Percentiles rank a stretch among this genome's conserved stretches.
These are phyloP conservation scores for Lycaon pictus DNA, from an alignment of 2,113 vertebrate species.

Conservation along the genomic window DNA sequence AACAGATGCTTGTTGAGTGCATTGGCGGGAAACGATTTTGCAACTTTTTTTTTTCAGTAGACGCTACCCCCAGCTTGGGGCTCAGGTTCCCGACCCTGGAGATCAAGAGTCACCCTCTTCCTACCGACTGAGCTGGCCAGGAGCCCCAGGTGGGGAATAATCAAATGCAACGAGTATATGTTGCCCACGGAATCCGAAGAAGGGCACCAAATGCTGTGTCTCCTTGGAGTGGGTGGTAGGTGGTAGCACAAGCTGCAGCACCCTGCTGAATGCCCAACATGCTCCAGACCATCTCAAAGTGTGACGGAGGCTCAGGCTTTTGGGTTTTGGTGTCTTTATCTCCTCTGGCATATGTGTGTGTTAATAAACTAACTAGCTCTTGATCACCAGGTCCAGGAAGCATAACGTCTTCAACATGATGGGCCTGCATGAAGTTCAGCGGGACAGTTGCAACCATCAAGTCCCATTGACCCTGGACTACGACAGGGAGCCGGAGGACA, in stretches of 20 bases:
- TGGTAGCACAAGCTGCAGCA: neutral
- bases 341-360: neutral
- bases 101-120: neutral
- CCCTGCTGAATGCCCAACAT: neutral
- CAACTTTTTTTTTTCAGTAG: neutral
- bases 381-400: neutral
- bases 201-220: neutral
- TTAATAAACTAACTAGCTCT: neutral
- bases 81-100: neutral
- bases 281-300: neutral
- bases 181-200: neutral
- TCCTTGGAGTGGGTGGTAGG: neutral
- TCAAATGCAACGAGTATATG: neutral
- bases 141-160: neutral
- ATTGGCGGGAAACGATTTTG: neutral
- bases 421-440: neutral
- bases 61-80: neutral
- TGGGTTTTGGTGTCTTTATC: neutral
- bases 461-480: neutral
- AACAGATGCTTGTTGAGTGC: neutral
- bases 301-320: neutral
- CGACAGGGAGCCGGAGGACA: neutral
- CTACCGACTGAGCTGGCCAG: neutral
- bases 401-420: neutral
- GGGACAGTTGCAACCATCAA: neutral